Evolutionary conservation across 2,888 invertebrate genomes (phyloP).

Genomic region (Cheilosia grossa): DNA sequence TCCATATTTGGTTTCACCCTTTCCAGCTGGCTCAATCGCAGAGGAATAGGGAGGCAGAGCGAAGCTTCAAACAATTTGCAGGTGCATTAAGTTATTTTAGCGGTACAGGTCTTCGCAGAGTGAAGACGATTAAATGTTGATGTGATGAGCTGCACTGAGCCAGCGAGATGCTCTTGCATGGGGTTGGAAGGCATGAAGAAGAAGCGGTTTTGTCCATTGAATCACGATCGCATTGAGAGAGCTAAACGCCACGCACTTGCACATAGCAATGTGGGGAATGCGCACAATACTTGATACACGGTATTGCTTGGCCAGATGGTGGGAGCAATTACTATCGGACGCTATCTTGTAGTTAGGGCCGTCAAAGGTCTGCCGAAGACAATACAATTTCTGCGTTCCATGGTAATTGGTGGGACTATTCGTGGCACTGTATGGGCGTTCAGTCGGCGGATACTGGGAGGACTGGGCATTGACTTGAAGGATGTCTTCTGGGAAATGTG

Average conservation of each 20-base stretch:
- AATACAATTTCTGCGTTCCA: constrained; percentile 13
- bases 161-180: constrained; percentile 15
- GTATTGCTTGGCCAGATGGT: constrained; percentile 42
- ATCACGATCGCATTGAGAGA: constrained; percentile 53
- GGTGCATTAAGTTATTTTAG: constrained; percentile 72
- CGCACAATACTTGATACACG: constrained; percentile 9
- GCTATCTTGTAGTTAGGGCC: constrained; percentile 12
- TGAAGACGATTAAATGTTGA: constrained; percentile 62
- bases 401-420: constrained; percentile 37
- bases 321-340: constrained; percentile 54
- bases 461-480: too few species aligned
- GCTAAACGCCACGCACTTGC: constrained; percentile 43
- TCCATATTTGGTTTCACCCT: constrained; percentile 73
- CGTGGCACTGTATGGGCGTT: constrained; percentile 38
- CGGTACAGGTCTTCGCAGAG: constrained; percentile 21
- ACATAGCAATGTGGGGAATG: constrained; percentile 4
- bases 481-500: too few species aligned
- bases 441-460: too few species aligned
- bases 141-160: constrained; percentile 45
- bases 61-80: constrained; percentile 62
- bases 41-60: background rate
- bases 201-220: constrained; percentile 51
- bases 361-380: background rate
- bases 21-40: constrained; percentile 40
- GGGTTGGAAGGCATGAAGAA: constrained; percentile 34